Percentiles rank a stretch among this genome's conserved stretches.
These are phyloP conservation scores for Sphenopsis melanotis DNA, from an alignment of 2,797 vertebrate species.

Conservation along the genomic window DNA sequence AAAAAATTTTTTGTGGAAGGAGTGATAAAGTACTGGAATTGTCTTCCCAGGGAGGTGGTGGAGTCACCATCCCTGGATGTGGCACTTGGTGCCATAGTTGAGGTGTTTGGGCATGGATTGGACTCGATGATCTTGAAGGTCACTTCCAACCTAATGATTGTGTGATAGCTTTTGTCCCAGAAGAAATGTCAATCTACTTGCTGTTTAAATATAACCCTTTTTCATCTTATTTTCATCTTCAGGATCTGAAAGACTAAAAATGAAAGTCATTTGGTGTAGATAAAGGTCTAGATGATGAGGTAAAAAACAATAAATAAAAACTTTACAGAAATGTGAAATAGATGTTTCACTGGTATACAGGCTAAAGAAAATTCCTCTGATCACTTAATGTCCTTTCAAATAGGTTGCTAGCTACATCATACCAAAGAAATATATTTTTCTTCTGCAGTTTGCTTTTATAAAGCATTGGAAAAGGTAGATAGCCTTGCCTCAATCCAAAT, in stretches of 20 bases:
- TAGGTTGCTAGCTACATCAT: background rate
- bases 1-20: background rate
- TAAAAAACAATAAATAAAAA: background rate
- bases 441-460: background rate
- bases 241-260: background rate
- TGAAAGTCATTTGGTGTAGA: background rate
- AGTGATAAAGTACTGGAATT: background rate
- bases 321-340: accelerated
- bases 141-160: background rate
- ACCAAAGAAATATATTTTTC: background rate
- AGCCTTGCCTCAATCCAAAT: background rate
- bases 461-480: background rate
- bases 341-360: background rate
- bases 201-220: background rate
- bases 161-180: background rate
- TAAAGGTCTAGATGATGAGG: background rate
- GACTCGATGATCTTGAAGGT: accelerated
- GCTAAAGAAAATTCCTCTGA: background rate
- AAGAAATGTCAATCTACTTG: background rate
- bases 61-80: background rate
- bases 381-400: background rate
- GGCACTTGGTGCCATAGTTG: accelerated
- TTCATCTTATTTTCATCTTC: background rate
- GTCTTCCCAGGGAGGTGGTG: accelerated
- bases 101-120: no score